Conservation (phyloP, 1,140 invertebrate genomes). For the Antheraea pernyi region DNA sequence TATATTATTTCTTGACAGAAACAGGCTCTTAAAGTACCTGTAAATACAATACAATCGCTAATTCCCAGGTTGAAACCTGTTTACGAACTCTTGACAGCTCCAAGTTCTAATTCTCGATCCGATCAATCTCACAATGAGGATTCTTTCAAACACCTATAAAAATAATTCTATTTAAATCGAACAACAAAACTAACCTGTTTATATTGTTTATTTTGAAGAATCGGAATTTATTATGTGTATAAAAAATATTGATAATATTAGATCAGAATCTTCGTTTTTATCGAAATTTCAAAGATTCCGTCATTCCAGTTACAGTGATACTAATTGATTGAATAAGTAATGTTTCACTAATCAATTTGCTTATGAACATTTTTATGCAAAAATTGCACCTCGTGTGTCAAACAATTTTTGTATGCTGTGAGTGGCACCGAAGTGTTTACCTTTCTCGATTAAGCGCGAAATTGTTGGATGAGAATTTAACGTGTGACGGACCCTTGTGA, state of each 20-base stretch:
- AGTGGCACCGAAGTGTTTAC: constrained; percentile 40
- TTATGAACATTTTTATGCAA: too few relatives aligned
- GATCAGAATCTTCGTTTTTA: too few relatives aligned
- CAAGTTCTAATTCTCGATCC: constrained; percentile 24
- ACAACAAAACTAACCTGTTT: neutral
- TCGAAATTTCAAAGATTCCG: too few relatives aligned
- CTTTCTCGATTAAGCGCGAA: constrained; percentile 22
- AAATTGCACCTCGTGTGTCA: too few relatives aligned
- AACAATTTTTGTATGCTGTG: constrained; percentile 18
- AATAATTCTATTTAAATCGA: neutral
- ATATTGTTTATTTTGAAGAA: neutral
- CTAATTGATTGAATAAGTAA: too few relatives aligned
- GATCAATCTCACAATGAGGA: constrained; percentile 11
- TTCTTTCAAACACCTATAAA: neutral
- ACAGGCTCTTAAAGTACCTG: neutral
- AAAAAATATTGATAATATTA: neutral
- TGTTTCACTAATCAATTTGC: too few relatives aligned
- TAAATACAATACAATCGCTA: constrained; percentile 2
- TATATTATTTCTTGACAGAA: neutral
- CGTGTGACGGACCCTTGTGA: constrained; percentile 29
- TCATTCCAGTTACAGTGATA: too few relatives aligned
- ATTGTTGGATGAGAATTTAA: constrained; percentile 37
- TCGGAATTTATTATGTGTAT: neutral
- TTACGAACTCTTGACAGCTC: constrained; percentile 15
- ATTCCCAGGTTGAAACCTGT: constrained; percentile 19